Percentiles rank a stretch among this genome's conserved stretches.
Evolutionary conservation across 2,113 vertebrate species (phyloP).

Genomic region (Raphicerus campestris): DNA sequence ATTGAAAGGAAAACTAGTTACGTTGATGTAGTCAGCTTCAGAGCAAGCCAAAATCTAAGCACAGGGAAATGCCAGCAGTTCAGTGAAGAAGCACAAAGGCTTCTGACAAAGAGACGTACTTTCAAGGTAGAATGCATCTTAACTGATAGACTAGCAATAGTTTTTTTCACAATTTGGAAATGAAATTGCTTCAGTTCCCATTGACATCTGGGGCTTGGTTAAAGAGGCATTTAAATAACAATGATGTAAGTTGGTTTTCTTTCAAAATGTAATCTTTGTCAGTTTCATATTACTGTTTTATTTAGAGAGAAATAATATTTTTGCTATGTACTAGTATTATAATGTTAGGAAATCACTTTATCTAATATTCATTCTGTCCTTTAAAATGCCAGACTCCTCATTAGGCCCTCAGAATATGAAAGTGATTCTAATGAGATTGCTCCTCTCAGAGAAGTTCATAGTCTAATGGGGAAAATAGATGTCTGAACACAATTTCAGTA

Average conservation of each 20-base stretch:
- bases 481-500: background rate
- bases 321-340: background rate
- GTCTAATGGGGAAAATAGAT: background rate
- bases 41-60: background rate
- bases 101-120: background rate
- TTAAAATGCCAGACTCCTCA: background rate
- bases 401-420: background rate
- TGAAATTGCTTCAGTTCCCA: background rate
- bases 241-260: background rate
- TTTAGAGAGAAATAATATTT: background rate
- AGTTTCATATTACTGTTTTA: constrained; percentile 15
- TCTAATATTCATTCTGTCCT: background rate
- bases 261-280: background rate
- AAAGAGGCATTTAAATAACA: background rate
- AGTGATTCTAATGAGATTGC: background rate
- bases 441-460: background rate
- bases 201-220: background rate
- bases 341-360: background rate
- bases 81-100: background rate
- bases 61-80: background rate
- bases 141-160: background rate
- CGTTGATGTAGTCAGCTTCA: background rate
- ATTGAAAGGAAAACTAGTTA: background rate
- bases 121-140: background rate
- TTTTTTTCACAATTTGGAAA: constrained; percentile 7